Evolutionary conservation across 2,888 invertebrate genomes (phyloP), one percentile per base, ranked within the genome.

Genomic region (Drosophila hamatofila): DNA sequence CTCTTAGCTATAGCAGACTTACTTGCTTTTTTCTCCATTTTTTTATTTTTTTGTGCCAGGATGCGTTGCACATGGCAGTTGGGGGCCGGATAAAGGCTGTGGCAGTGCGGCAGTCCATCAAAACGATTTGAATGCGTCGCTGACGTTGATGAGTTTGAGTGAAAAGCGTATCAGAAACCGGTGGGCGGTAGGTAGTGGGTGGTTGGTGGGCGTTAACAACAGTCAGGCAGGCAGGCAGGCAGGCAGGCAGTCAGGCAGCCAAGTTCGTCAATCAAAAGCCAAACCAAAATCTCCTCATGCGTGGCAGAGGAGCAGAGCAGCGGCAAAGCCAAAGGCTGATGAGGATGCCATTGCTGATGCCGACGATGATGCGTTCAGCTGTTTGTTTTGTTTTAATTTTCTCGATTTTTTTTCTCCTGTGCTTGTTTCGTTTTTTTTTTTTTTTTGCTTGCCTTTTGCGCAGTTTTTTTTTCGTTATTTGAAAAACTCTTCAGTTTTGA

Each of bases 401-500:
- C 90, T 90, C 88, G 88, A 89, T 78, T 88, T 89, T 90, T 90
- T 82, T 49, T 21, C 58, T 23, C 35, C n/a, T 35, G 54, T 73
- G 73, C 44, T 72, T 61, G 46, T 48, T 11, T 30, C 11, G 30
- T 8, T 30, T 30, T 39, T 35, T 62, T 75, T 75, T 55, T 69
- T 62, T 73, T 78, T 69, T 72, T 69, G 67, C 71, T 51, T 64
- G 56, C 72, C 65, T 69, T 83, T 76, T 77, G 62, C 75, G 57
- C 64, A 70, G 57, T 18, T 87, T 88, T 88, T 87, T 89, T 86
- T 86, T 90, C 90, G 90, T 90, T 92, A 89, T 92, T 92, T 92
- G 92, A 92, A 92, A 92, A 91, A 92, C 92, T 91, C 92, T 92
- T 92, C 89, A 91, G 91, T 87, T 91, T 87, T 90, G 92, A 92